Evolutionary conservation across 2,888 invertebrate species (phyloP).

Genomic region (Muschampia plurimacula): DNA sequence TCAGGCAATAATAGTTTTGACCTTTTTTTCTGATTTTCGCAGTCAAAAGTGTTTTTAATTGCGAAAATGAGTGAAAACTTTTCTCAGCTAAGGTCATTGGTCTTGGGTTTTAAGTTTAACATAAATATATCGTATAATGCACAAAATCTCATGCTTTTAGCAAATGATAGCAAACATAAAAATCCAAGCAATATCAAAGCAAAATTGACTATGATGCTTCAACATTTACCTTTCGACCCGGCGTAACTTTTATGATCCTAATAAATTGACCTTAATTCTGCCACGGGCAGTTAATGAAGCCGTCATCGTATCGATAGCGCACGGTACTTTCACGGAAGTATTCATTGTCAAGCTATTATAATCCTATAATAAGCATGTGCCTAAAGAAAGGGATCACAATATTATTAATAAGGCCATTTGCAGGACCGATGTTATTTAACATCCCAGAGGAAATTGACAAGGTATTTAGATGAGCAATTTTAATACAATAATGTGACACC

Average conservation of each 20-base stretch:
- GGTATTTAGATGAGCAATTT: background rate
- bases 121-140: too few relatives aligned
- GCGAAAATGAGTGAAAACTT: too few relatives aligned
- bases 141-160: too few relatives aligned
- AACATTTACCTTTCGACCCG: constrained; percentile 61
- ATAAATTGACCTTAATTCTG: constrained; percentile 67
- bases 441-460: background rate
- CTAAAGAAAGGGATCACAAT: background rate
- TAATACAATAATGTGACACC: too few relatives aligned
- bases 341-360: constrained; percentile 4
- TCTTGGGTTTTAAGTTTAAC: too few relatives aligned
- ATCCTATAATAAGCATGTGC: background rate
- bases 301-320: background rate
- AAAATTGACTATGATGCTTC: constrained; percentile 53
- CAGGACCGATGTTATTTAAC: background rate
- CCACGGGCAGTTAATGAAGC: constrained; percentile 47
- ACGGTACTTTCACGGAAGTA: background rate
- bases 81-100: too few relatives aligned
- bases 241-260: constrained; percentile 57
- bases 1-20: too few relatives aligned
- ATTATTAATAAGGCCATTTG: background rate
- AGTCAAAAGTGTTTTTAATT: too few relatives aligned
- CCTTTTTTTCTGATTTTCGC: too few relatives aligned
- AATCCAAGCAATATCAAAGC: background rate
- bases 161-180: background rate